phyloP scores from a whole-genome alignment of 1,140 invertebrate species.

The Drosophila varians region DNA sequence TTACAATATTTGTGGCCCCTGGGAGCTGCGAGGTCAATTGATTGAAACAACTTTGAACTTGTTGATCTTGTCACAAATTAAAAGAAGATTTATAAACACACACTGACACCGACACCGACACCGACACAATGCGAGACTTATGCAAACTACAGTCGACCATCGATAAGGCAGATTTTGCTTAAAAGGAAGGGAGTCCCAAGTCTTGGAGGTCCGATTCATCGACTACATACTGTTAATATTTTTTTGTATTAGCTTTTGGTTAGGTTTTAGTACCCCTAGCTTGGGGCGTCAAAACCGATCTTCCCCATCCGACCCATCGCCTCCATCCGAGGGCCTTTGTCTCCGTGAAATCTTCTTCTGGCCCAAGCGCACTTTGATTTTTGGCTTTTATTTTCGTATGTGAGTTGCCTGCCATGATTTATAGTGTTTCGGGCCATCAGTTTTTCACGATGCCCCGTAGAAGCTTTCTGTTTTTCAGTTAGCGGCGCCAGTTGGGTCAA shows the following conservation, averaged over 20 bases:
- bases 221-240: background rate
- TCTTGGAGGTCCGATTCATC: no score
- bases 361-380: slow-evolving; percentile 65
- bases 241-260: slow-evolving; percentile 25
- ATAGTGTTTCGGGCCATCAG: slow-evolving; percentile 48
- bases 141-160: slow-evolving; percentile 31
- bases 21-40: slow-evolving; percentile 82
- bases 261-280: slow-evolving; percentile 44
- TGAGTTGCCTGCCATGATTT: slow-evolving; percentile 57
- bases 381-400: slow-evolving; percentile 31
- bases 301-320: slow-evolving; percentile 14
- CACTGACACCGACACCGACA: slow-evolving; percentile 21
- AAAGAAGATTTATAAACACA: slow-evolving; percentile 81
- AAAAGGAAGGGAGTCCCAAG: background rate
- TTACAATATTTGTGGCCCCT: slow-evolving; percentile 79
- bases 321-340: slow-evolving; percentile 23
- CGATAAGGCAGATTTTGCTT: background rate
- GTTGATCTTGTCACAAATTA: slow-evolving; percentile 84
- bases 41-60: slow-evolving; percentile 84
- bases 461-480: slow-evolving; percentile 46
- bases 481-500: slow-evolving; percentile 64
- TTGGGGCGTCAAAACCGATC: slow-evolving; percentile 48
- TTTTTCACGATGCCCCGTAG: slow-evolving; percentile 36
- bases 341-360: slow-evolving; percentile 48
- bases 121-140: slow-evolving; percentile 24